Base-by-base conservation (phyloP, 2,797 vertebrate species). In the Microctenopoma lineatum region DNA sequence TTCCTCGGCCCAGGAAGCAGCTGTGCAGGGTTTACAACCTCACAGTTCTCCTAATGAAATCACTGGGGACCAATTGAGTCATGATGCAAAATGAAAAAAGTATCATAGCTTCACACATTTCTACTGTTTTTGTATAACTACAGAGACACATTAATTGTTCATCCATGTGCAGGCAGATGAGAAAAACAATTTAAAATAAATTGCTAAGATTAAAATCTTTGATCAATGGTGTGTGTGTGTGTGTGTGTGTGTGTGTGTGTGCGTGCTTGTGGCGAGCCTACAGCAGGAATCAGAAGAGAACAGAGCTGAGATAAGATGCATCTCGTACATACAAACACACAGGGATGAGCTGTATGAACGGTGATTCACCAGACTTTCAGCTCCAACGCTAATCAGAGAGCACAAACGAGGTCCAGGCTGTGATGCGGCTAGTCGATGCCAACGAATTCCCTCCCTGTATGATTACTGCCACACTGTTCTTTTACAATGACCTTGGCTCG, bases 401-500 rank as follows among this genome's bases (percentile, higher is more conserved):
- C 42, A 48, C 3, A 38, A 50, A 41, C 2, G 5, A 69, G 21
- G 46, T 74, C 44, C 54, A 55, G 54, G 52, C 27, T 36, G 55
- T 12, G 13, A 26, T 63, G 11, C 4, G 8, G 11, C 2, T 25
- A 44, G 39, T 47, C 25, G 8, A 62, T 34, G 70, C 53, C 54
- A 41, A 64, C 10, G 0, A 18, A 48, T 45, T 64, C 47, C 32
- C 63, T 69, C 50, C 36, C 36, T 53, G 26, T 53, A 39, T 60
- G 70, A 87, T 70, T 73, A 71, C 63, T 46, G 36, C 45, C 41
- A 18, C 61, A 32, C 73, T 80, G 73, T 80, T 79, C 73, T 65
- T 75, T 62, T 14, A 34, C 54, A 44, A 38, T 78, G 84, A 87
- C 85, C 84, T 86, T 86, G 72, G 44, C 75, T 81, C 73, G 60